Conservation (phyloP, 2,888 invertebrate species). For the Folsomia candida region DNA sequence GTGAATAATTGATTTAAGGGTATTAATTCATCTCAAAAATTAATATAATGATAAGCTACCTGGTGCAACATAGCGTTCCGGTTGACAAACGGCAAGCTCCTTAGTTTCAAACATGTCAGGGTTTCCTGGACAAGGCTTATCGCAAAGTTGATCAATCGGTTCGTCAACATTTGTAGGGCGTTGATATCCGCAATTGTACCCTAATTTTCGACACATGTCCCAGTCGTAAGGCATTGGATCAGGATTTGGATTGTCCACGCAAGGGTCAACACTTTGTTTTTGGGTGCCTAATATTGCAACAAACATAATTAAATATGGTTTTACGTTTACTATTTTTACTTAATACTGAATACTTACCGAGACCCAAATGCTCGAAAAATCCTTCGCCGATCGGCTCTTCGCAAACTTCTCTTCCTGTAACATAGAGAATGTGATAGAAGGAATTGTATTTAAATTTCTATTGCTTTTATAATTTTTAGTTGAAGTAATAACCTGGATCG, state of each 20-base stretch:
- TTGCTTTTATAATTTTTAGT: too few relatives aligned
- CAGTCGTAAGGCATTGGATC: constrained; percentile 42
- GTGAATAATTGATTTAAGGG: constrained; percentile 4
- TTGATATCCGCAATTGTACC: constrained; percentile 43
- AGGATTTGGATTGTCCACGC: constrained; percentile 44
- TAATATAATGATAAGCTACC: constrained; percentile 17
- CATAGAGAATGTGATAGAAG: constrained; percentile 7
- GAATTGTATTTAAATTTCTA: too few relatives aligned
- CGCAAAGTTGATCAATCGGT: constrained; percentile 40
- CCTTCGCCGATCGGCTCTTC: constrained; percentile 48
- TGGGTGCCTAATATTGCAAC: too few relatives aligned
- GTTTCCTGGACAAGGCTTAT: constrained; percentile 48
- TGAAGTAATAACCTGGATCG: constrained; percentile 34
- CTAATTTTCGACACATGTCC: constrained; percentile 42
- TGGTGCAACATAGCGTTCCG: constrained; percentile 42
- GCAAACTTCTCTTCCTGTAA: constrained; percentile 35
- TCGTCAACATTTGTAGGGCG: constrained; percentile 30
- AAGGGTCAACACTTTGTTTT: constrained; percentile 31
- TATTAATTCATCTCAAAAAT: background rate
- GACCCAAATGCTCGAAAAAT: constrained; percentile 43
- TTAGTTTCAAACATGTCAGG: constrained; percentile 47
- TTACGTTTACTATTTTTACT: too few relatives aligned
- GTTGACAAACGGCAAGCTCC: constrained; percentile 44
- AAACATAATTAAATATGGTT: too few relatives aligned
- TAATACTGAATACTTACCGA: too few relatives aligned